phyloP scores from a whole-genome alignment of 1,140 invertebrate genomes.

The Coenobita brevimanus region DNA sequence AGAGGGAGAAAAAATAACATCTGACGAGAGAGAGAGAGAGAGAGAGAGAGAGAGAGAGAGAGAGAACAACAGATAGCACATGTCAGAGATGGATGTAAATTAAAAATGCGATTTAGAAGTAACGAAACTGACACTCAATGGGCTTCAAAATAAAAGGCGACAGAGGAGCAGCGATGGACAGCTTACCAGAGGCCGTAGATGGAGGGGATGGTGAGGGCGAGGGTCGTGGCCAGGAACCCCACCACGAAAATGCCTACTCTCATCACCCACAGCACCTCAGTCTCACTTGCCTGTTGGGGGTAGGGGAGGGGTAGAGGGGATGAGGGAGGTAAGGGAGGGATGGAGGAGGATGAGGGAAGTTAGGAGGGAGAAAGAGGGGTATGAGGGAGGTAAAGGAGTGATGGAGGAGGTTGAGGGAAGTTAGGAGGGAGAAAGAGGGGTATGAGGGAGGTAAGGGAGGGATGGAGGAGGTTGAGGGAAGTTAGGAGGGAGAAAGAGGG shows the following conservation, averaged over 20 bases:
- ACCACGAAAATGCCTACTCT: slow-evolving; percentile 81
- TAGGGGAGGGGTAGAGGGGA: too few relatives aligned
- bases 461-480: too few relatives aligned
- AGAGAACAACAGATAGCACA: too few relatives aligned
- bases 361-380: slow-evolving; percentile 69
- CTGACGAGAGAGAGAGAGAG: background rate
- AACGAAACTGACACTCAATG: too few relatives aligned
- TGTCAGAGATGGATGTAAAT: too few relatives aligned
- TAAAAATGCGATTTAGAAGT: too few relatives aligned
- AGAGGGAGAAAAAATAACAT: background rate
- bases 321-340: slow-evolving; percentile 22
- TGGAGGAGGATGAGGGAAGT: background rate
- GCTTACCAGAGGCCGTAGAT: slow-evolving; percentile 86
- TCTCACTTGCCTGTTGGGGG: slow-evolving; percentile 82
- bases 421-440: background rate
- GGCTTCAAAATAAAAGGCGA: too few relatives aligned
- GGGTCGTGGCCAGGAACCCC: slow-evolving; percentile 80
- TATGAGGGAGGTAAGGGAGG: too few relatives aligned
- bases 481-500: too few relatives aligned
- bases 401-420: too few relatives aligned
- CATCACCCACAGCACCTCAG: slow-evolving; percentile 85
- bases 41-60: background rate
- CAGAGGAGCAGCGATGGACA: background rate
- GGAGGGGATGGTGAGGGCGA: slow-evolving; percentile 83
- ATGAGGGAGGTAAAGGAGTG: too few relatives aligned